These are phyloP conservation scores for Eutrigla gurnardus DNA, from an alignment of 2,797 vertebrate genomes.

Conservation along the genomic window DNA sequence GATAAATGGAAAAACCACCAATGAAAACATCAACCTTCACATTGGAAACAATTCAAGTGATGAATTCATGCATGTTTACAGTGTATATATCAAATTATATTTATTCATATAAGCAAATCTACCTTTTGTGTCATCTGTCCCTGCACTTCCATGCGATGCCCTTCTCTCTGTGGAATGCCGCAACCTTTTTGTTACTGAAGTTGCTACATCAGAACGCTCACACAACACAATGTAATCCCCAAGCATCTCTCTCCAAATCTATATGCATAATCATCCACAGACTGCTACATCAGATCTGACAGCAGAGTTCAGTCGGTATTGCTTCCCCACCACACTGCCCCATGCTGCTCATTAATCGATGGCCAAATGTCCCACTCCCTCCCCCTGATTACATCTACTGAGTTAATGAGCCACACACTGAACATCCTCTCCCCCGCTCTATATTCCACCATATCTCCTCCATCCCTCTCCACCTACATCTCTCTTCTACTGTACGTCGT, in stretches of 20 bases:
- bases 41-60: not conserved
- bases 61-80: not conserved
- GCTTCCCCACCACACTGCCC: slow-evolving; percentile 14
- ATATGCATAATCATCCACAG: slow-evolving; percentile 7
- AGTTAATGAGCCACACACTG: slow-evolving; percentile 69
- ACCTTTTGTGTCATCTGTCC: not conserved
- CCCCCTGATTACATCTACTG: slow-evolving; percentile 67
- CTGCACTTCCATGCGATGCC: not conserved
- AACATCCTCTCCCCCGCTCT: slow-evolving; percentile 44
- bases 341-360: slow-evolving; percentile 59
- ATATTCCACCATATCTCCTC: slow-evolving; percentile 29
- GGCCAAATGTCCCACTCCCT: slow-evolving; percentile 61
- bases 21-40: not conserved
- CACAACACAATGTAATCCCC: not conserved
- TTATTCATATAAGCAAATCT: no score
- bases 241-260: slow-evolving; percentile 13
- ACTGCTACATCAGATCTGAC: slow-evolving; percentile 25
- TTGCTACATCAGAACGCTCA: not conserved
- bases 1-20: not conserved
- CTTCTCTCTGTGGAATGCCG: not conserved
- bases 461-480: slow-evolving; percentile 10
- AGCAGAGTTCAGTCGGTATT: slow-evolving; percentile 35
- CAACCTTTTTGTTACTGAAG: not conserved
- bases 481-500: slow-evolving; percentile 23
- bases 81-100: no score